Evolutionary conservation across 2,888 invertebrate species (phyloP).

Genomic region (Plebejus argus): DNA sequence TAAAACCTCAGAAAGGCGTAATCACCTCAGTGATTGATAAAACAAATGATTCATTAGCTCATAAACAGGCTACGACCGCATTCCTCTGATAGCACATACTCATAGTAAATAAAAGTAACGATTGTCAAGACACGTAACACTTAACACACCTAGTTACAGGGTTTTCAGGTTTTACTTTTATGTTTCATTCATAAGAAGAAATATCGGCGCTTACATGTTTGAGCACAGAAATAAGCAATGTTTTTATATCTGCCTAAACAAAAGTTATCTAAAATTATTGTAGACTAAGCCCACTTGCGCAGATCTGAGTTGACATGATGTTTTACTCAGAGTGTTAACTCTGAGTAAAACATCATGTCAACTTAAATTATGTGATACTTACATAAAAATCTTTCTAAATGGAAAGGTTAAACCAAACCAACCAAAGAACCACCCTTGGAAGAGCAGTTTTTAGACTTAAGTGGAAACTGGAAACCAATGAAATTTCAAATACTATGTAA

Average conservation of each 20-base stretch:
- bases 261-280: no score
- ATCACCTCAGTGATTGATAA: conserved; percentile 60
- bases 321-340: no score
- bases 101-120: conserved; percentile 47
- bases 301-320: no score
- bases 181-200: background rate
- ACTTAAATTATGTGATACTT: no score
- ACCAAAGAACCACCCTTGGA: no score
- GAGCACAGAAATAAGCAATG: background rate
- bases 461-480: no score
- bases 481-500: no score
- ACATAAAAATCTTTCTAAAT: no score
- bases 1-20: conserved; percentile 16
- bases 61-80: conserved; percentile 66
- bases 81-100: conserved; percentile 66
- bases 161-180: conserved; percentile 22
- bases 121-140: conserved; percentile 40
- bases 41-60: conserved; percentile 69
- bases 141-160: conserved; percentile 14
- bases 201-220: background rate
- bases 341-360: no score
- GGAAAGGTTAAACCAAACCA: no score
- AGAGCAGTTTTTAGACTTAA: no score
- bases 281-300: no score
- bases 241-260: background rate